A percentile compares a stretch with the other conserved stretches of the same genome.
phyloP scores from a whole-genome alignment of 2,888 invertebrate species.

The Trichopria drosophilae region DNA sequence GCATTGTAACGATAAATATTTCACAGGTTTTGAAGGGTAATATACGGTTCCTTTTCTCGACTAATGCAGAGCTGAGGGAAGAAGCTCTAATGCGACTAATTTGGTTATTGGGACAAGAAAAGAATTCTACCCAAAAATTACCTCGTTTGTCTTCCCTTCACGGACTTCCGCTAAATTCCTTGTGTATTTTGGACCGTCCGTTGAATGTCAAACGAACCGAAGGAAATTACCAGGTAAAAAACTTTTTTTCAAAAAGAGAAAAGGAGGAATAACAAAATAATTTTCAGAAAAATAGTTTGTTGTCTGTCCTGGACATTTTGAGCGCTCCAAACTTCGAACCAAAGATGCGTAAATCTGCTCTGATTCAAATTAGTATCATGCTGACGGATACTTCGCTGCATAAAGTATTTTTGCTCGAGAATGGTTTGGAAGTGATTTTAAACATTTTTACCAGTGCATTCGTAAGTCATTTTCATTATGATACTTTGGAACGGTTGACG shows the following conservation, averaged over 20 bases:
- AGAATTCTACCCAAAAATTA: conserved; percentile 56
- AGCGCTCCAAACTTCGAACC: conserved; percentile 62
- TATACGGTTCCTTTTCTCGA: conserved; percentile 59
- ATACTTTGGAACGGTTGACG: background rate
- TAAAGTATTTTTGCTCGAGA: conserved; percentile 63
- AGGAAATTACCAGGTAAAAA: conserved; percentile 51
- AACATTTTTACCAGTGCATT: conserved; percentile 59
- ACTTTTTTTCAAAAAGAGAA: conserved; percentile 5
- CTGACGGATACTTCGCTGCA: conserved; percentile 67
- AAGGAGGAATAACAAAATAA: background rate
- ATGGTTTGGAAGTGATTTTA: conserved; percentile 62
- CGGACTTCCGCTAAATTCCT: conserved; percentile 58
- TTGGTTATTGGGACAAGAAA: conserved; percentile 61
- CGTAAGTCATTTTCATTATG: conserved; percentile 38
- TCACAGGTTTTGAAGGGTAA: conserved; percentile 60
- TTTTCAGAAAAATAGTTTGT: conserved; percentile 60
- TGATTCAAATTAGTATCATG: conserved; percentile 71
- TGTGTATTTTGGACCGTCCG: conserved; percentile 55
- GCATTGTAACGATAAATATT: background rate
- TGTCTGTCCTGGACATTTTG: conserved; percentile 51
- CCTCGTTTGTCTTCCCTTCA: conserved; percentile 60
- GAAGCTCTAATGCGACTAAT: conserved; percentile 62
- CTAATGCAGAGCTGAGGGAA: conserved; percentile 56
- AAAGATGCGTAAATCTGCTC: conserved; percentile 68
- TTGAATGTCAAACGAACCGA: conserved; percentile 41